phyloP scores from a whole-genome alignment of 2,113 vertebrate genomes.

The Prinia subflava region DNA sequence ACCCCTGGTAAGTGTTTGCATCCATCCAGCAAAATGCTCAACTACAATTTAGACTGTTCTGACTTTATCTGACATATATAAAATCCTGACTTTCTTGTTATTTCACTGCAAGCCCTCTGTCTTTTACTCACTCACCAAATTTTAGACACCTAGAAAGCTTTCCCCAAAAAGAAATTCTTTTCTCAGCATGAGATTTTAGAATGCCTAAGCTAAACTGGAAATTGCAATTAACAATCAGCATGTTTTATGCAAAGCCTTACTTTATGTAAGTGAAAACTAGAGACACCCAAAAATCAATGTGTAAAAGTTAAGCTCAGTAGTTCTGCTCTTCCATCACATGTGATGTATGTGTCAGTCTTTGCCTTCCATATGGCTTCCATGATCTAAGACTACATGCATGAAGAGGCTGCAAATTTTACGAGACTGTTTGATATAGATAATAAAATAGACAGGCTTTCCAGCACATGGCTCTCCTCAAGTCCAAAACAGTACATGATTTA shows the following conservation, averaged over 20 bases:
- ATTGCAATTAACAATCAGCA: neutral
- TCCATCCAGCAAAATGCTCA: neutral
- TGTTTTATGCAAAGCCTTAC: neutral
- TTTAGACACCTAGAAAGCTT: neutral
- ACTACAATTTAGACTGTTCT: neutral
- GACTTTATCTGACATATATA: neutral
- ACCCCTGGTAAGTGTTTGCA: neutral
- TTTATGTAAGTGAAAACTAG: neutral
- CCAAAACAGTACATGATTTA: neutral
- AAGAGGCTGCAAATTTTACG: neutral
- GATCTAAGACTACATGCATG: neutral
- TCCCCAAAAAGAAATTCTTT: neutral
- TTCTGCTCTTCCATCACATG: neutral
- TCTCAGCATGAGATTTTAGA: neutral
- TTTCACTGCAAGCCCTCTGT: neutral
- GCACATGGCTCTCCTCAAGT: neutral
- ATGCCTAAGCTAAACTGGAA: neutral
- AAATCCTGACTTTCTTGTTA: neutral
- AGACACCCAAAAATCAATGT: neutral
- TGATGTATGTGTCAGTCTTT: fast-evolving
- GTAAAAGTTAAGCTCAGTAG: neutral
- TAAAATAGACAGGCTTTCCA: neutral
- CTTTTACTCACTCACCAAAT: neutral
- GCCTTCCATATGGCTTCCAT: neutral
- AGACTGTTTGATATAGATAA: neutral